These are phyloP conservation scores for Origma solitaria DNA, from an alignment of 2,113 vertebrate genomes.

Conservation along the genomic window DNA sequence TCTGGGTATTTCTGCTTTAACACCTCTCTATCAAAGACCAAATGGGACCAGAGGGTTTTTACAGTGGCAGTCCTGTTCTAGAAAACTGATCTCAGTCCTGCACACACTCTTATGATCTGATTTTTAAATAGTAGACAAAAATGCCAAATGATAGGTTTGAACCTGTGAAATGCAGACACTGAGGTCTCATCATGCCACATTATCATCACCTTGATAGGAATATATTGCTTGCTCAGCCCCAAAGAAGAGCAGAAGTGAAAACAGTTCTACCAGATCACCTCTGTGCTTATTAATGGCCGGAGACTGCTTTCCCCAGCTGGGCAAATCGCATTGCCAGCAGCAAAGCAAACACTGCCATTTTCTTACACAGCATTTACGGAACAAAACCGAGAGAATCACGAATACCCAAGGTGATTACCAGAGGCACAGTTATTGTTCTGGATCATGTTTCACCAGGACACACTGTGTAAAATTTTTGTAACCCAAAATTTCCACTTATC, in stretches of 20 bases:
- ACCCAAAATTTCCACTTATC: not conserved
- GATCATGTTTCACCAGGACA: not conserved
- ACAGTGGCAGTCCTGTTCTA: not conserved
- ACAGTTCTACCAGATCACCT: not conserved
- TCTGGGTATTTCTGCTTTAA: not conserved
- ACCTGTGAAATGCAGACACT: not conserved
- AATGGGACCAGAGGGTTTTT: not conserved
- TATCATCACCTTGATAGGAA: not conserved
- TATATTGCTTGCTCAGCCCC: not conserved
- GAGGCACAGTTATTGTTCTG: not conserved
- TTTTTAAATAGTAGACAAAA: not conserved
- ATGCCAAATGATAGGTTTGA: not conserved
- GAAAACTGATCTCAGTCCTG: not conserved
- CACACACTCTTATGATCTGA: not conserved
- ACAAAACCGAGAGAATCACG: not conserved
- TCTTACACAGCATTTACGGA: not conserved
- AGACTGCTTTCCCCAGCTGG: not conserved
- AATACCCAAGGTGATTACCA: not conserved
- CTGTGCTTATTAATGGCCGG: not conserved
- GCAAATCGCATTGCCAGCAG: not conserved
- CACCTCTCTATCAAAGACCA: not conserved
- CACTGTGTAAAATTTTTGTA: not conserved
- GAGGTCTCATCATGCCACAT: not conserved
- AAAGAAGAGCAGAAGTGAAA: not conserved
- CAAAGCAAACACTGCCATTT: not conserved